phyloP scores from a whole-genome alignment of 2,797 vertebrate species.

The Dryobates pubescens region DNA sequence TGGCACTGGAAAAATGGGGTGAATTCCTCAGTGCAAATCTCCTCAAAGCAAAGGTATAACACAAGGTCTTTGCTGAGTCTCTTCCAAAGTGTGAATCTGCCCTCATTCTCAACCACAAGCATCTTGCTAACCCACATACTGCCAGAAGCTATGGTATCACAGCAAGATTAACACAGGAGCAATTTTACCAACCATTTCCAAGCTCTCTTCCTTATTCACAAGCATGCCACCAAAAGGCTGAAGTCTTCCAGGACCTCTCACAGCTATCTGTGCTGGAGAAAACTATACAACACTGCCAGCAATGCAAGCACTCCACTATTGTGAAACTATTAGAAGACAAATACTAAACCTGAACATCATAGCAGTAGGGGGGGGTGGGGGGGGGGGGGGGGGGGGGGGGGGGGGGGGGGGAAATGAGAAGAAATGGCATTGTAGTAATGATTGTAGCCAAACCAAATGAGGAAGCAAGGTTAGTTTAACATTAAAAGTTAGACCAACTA shows the following conservation, averaged over 20 bases:
- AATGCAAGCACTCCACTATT: background rate
- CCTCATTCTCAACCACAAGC: slow-evolving; percentile 19
- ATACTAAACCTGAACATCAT: background rate
- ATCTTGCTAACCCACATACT: slow-evolving; percentile 43
- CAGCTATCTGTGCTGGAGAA: background rate
- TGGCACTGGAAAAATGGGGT: slow-evolving; percentile 27
- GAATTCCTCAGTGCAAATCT: background rate
- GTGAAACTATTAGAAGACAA: slow-evolving; percentile 11
- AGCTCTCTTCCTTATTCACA: background rate
- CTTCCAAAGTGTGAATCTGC: slow-evolving; percentile 28
- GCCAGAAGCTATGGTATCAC: slow-evolving; percentile 11
- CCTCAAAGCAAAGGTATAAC: slow-evolving; percentile 40
- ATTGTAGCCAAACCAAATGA: background rate
- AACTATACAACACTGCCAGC: background rate
- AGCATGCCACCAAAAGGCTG: background rate
- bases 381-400: background rate
- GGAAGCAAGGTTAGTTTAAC: background rate
- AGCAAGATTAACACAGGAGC: slow-evolving; percentile 16
- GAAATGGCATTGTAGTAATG: background rate
- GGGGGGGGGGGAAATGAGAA: background rate
- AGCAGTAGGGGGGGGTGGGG: background rate
- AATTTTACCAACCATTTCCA: slow-evolving; percentile 13
- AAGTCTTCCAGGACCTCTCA: background rate
- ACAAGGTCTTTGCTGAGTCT: slow-evolving; percentile 10
- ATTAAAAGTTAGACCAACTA: background rate